Conservation (phyloP, 1,140 invertebrate genomes). For the Chionoecetes opilio region DNA sequence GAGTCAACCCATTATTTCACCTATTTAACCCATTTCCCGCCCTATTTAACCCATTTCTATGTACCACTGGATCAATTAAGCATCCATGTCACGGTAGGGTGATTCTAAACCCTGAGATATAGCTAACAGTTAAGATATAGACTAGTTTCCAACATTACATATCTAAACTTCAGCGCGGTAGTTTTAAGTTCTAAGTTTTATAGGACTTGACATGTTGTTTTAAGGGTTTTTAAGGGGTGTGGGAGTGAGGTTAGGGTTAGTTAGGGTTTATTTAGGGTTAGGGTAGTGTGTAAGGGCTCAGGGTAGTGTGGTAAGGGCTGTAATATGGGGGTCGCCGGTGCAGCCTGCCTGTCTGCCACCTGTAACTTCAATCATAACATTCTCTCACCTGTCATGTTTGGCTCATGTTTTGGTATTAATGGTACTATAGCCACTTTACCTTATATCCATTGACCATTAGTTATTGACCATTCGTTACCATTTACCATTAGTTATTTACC, state of each 20-base stretch:
- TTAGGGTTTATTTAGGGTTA: neutral
- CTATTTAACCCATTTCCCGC: neutral
- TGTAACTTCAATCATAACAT: constrained; percentile 31
- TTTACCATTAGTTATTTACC: no score
- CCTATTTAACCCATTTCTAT: neutral
- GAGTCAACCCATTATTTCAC: neutral
- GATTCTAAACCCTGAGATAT: neutral
- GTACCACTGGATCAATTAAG: neutral
- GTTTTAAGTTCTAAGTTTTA: constrained; percentile 55
- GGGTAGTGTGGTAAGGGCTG: no score
- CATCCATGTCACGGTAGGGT: neutral
- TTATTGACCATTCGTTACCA: no score
- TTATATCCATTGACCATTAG: no score
- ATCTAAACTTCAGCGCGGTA: constrained; percentile 63
- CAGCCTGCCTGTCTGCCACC: no score
- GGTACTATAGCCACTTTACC: no score
- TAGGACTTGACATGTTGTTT: neutral
- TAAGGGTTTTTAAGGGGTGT: neutral
- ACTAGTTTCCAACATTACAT: constrained; percentile 44
- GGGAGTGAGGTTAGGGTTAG: neutral
- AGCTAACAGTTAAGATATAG: neutral
- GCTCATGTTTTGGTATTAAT: no score
- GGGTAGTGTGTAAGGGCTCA: neutral
- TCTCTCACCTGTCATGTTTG: no score
- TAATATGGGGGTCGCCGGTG: neutral